Percentiles rank a stretch among this genome's conserved stretches.
These are phyloP conservation scores for Tethea ocularis DNA, from an alignment of 2,888 invertebrate genomes.

Conservation along the genomic window DNA sequence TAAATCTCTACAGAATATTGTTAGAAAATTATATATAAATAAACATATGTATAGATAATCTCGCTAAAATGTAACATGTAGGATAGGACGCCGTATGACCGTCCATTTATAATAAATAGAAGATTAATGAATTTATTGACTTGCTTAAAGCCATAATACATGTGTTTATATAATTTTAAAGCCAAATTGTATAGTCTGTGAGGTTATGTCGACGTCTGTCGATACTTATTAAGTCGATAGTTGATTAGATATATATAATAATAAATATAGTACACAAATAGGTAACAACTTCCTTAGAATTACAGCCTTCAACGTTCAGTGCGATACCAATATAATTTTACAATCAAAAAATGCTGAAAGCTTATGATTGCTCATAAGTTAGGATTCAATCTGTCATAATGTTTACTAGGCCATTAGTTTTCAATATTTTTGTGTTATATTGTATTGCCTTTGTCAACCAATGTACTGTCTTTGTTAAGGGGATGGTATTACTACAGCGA, in stretches of 20 bases:
- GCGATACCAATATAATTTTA: slow-evolving; percentile 17
- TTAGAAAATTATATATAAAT: slow-evolving; percentile 78
- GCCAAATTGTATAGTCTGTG: slow-evolving; percentile 84
- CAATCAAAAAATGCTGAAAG: background rate
- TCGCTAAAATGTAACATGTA: slow-evolving; percentile 68
- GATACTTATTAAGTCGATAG: slow-evolving; percentile 76
- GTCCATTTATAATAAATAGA: slow-evolving; percentile 67
- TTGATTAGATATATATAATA: slow-evolving; percentile 66
- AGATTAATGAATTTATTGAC: slow-evolving; percentile 75
- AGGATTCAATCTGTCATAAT: background rate
- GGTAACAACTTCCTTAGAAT: slow-evolving; percentile 77
- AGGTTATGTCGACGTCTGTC: slow-evolving; percentile 78
- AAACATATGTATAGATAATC: slow-evolving; percentile 69
- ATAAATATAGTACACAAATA: slow-evolving; percentile 78
- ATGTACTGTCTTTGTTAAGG: background rate
- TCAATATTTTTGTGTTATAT: background rate
- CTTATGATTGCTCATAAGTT: background rate
- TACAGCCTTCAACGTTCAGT: slow-evolving; percentile 64
- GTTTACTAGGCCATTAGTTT: background rate
- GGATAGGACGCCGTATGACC: slow-evolving; percentile 48
- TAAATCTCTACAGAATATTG: slow-evolving; percentile 78
- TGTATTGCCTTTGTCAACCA: background rate
- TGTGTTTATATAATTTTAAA: slow-evolving; percentile 80
- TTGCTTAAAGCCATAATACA: slow-evolving; percentile 79
- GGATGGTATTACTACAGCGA: background rate